phyloP scores from a whole-genome alignment of 2,888 invertebrate genomes.

The Tuta absoluta region DNA sequence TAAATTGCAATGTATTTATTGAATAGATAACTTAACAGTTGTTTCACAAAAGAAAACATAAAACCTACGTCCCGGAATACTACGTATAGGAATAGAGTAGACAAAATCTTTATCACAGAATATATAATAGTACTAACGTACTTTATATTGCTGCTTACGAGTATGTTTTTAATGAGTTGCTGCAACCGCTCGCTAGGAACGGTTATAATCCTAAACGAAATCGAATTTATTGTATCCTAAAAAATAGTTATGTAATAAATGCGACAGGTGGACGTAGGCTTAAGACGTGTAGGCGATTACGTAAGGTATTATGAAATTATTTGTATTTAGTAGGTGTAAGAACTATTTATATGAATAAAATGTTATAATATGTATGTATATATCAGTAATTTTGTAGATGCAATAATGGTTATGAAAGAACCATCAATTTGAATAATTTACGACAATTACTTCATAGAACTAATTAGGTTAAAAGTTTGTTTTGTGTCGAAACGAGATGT shows the following conservation, averaged over 20 bases:
- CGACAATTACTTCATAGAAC: too few species aligned
- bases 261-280: slow-evolving; percentile 3
- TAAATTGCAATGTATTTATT: too few species aligned
- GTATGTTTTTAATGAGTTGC: not conserved
- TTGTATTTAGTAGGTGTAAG: not conserved
- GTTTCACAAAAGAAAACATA: not conserved
- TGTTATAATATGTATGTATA: too few species aligned
- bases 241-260: not conserved
- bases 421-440: too few species aligned
- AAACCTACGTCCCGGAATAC: not conserved
- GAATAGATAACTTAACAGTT: too few species aligned
- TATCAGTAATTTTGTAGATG: too few species aligned
- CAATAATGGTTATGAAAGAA: too few species aligned
- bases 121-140: too few species aligned
- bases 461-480: too few species aligned
- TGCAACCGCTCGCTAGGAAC: not conserved
- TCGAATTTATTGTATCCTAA: slow-evolving; percentile 4
- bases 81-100: not conserved
- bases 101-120: not conserved
- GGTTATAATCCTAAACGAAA: not conserved
- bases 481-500: too few species aligned
- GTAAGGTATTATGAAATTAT: not conserved
- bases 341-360: not conserved
- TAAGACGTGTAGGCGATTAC: slow-evolving; percentile 2
- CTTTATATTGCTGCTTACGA: too few species aligned